Percentiles rank a stretch among this genome's conserved stretches.
Conservation (phyloP, 2,797 vertebrate genomes). For the Amniataba percoides region DNA sequence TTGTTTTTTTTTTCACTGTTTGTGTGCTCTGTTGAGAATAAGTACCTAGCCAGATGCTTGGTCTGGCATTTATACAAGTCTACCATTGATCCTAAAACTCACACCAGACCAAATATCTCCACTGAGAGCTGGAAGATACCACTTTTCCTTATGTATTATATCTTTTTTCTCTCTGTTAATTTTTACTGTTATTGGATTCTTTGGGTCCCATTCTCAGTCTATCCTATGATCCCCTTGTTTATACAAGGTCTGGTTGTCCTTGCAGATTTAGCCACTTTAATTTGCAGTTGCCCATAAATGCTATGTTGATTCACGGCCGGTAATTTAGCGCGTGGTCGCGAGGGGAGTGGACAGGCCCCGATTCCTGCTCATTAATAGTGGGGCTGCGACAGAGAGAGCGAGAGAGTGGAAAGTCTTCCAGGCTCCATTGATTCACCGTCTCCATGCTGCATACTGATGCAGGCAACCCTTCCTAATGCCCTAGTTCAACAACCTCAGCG, state of each 20-base stretch:
- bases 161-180: constrained; percentile 46
- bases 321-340: constrained; percentile 83
- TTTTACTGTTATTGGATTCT: constrained; percentile 57
- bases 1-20: neutral
- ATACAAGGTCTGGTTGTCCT: constrained; percentile 88
- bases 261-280: constrained; percentile 90
- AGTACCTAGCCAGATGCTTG: constrained; percentile 80
- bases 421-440: constrained; percentile 83
- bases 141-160: constrained; percentile 24
- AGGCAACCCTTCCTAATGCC: constrained; percentile 60
- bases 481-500: constrained; percentile 54
- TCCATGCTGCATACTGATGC: constrained; percentile 78
- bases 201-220: constrained; percentile 35
- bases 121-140: constrained; percentile 41
- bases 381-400: constrained; percentile 77
- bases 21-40: constrained; percentile 71
- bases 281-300: constrained; percentile 89
- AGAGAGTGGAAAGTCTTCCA: constrained; percentile 81
- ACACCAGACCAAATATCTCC: constrained; percentile 49
- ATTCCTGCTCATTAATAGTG: constrained; percentile 84
- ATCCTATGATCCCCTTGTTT: constrained; percentile 69
- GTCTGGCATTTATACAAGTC: constrained; percentile 84
- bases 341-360: constrained; percentile 79
- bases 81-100: constrained; percentile 85
- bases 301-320: constrained; percentile 89